These are phyloP conservation scores for Bos javanicus DNA, from an alignment of 2,113 vertebrate species.

Conservation along the genomic window DNA sequence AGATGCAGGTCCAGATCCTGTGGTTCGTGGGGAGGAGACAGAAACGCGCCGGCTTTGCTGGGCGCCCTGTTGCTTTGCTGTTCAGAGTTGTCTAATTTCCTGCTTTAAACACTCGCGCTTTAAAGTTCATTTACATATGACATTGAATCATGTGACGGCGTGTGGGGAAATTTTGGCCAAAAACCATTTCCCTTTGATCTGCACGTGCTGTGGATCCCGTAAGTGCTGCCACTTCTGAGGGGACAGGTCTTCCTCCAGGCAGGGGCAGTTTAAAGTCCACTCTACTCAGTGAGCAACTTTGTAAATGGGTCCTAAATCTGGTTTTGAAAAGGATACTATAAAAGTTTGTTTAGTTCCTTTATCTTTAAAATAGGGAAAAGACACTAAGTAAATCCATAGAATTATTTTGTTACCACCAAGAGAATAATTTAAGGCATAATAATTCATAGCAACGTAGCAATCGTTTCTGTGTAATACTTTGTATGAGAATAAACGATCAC, in stretches of 20 bases:
- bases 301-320: not conserved
- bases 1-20: constrained; percentile 30
- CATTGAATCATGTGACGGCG: not conserved
- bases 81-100: constrained; percentile 55
- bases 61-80: not conserved
- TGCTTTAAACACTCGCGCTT: not conserved
- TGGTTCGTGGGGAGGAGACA: not conserved
- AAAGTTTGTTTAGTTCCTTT: not conserved
- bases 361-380: not conserved
- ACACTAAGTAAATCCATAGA: not conserved
- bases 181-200: constrained; percentile 20
- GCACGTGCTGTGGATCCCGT: not conserved
- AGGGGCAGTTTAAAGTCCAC: not conserved
- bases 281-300: not conserved
- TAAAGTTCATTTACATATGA: constrained; percentile 32
- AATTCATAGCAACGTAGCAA: not conserved
- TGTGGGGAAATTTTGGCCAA: not conserved
- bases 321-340: not conserved
- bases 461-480: not conserved
- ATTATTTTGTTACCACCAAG: not conserved
- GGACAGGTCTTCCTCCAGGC: not conserved
- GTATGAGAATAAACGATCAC: not conserved
- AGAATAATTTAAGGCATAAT: not conserved
- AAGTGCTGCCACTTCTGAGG: not conserved
- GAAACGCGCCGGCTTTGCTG: not conserved